Percentiles rank a stretch among this genome's conserved stretches.
Evolutionary conservation across 2,797 vertebrate genomes (phyloP).

Genomic region (Danio tinwini): DNA sequence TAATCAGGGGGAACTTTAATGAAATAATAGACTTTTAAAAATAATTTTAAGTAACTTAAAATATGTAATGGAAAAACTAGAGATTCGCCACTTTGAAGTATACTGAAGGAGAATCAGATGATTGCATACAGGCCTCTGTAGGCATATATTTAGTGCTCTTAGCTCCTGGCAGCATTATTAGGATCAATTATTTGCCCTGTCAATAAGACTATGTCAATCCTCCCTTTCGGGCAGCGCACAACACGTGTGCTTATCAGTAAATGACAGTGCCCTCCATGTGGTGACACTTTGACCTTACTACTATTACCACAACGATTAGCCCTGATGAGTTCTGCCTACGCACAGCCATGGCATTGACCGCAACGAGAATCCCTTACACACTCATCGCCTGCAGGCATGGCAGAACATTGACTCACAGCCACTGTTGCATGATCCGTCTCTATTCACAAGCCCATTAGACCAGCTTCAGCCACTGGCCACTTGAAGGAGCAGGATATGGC

Average conservation of each 20-base stretch:
- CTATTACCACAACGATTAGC: constrained; percentile 59
- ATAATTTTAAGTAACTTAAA: neutral
- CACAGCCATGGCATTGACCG: constrained; percentile 55
- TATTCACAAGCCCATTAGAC: constrained; percentile 22
- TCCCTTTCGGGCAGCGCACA: constrained; percentile 34
- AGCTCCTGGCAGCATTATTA: constrained; percentile 30
- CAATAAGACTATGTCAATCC: constrained; percentile 61
- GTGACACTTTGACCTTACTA: constrained; percentile 62
- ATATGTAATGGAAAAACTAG: neutral
- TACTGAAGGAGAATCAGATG: neutral
- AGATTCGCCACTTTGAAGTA: neutral
- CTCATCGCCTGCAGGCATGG: constrained; percentile 33
- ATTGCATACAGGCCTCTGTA: constrained; percentile 45
- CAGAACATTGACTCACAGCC: constrained; percentile 64
- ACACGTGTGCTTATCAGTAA: constrained; percentile 62
- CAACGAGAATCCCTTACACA: constrained; percentile 58
- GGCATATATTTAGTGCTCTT: constrained; percentile 66
- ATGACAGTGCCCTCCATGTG: constrained; percentile 61
- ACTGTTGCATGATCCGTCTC: constrained; percentile 44
- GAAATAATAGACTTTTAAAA: neutral
- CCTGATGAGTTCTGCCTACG: constrained; percentile 60
- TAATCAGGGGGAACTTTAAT: neutral
- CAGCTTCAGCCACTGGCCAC: constrained; percentile 27
- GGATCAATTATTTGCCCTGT: constrained; percentile 37
- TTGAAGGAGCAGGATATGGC: constrained; percentile 40